Base-by-base conservation (phyloP, 2,888 invertebrate species). In the Synergus japonicus region DNA sequence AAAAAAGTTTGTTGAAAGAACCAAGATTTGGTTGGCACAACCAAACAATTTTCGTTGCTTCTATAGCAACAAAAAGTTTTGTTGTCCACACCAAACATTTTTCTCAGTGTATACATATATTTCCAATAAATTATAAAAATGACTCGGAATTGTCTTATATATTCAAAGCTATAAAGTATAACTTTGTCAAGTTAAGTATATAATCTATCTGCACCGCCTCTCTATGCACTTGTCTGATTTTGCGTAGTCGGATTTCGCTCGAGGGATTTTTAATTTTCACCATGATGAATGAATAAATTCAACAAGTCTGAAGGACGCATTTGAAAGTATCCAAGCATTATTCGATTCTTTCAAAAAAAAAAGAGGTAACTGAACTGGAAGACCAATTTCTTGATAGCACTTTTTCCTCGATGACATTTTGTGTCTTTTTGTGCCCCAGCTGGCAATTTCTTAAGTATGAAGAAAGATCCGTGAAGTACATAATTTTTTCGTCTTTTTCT, bases 101-200 rank as follows among this genome's bases (percentile, higher is more conserved):
- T n/a, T n/a, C n/a, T n/a, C n/a, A n/a, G n/a, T n/a, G n/a, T 22
- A 22, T 22, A 22, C 22, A 22, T 22, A 22, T 46, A 46, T 9
- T 46, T 18, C 8, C 15, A 41, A 10, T 41, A 66, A 66, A 2
- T n/a, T 66, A 1, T 22, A 10, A 66, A 66, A 18, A 4, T 66
- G 66, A 66, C 73, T 37, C 54, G 41, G 37, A 73, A 73, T 73
- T 73, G 54, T 73, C 73, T 41, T 73, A 49, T 67, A 37, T 37
- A 37, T 37, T 29, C 49, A 15, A 46, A 29, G 13, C 69, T 67
- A 29, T n/a, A 67, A 67, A 15, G 22, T 67, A 44, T 67, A 29
- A 29, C 46, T 67, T 67, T 46, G 8, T n/a, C 29, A 29, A 69
- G 29, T 22, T 49, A 69, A 69, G 49, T 49, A 54, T n/a, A 73